Evolutionary conservation across 2,113 vertebrate species (phyloP).

Genomic region (Pluvianellus socialis): DNA sequence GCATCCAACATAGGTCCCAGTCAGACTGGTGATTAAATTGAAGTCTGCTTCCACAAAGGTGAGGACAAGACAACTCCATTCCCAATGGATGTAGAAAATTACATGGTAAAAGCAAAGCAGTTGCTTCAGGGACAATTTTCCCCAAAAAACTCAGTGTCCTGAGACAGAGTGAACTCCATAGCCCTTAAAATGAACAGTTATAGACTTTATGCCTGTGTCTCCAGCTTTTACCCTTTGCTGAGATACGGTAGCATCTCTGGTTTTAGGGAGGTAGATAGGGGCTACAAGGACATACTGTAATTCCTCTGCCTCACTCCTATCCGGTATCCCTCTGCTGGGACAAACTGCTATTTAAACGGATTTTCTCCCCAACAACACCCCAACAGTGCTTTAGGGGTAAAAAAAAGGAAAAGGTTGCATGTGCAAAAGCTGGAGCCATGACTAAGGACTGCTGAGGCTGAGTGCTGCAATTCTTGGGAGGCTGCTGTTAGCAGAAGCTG

Average conservation of each 20-base stretch:
- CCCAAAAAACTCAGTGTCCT: accelerated
- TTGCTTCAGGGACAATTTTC: not conserved
- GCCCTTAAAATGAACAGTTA: not conserved
- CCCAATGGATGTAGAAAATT: not conserved
- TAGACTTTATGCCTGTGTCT: accelerated
- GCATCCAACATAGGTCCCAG: not conserved
- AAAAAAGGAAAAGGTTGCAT: not conserved
- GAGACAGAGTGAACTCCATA: not conserved
- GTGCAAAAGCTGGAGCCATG: not conserved
- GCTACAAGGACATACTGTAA: not conserved
- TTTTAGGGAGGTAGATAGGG: not conserved
- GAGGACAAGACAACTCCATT: not conserved
- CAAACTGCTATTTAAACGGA: not conserved
- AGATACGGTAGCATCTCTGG: not conserved
- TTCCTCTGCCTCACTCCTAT: not conserved
- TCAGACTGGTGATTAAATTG: not conserved
- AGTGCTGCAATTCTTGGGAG: not conserved
- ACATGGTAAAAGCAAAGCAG: not conserved
- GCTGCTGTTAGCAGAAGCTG: not conserved
- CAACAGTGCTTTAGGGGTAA: not conserved
- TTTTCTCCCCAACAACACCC: not conserved
- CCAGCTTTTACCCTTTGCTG: not conserved
- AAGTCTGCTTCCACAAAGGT: not conserved
- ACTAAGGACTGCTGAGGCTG: not conserved
- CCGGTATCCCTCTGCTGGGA: not conserved